Evolutionary conservation across 2,888 invertebrate genomes (phyloP), one percentile per base, ranked within the genome.

Genomic region (Blera fallax): DNA sequence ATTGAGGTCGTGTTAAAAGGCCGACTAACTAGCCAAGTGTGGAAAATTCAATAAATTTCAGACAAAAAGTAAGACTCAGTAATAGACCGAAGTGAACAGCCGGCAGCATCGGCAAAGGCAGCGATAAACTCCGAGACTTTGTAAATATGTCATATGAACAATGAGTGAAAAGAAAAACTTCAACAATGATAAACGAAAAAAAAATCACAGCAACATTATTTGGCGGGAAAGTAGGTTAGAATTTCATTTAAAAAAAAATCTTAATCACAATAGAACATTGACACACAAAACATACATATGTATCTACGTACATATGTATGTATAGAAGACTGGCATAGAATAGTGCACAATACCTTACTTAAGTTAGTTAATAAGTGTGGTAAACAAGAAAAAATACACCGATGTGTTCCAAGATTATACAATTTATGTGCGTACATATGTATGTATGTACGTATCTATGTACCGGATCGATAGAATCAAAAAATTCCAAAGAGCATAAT

Each of bases 211-310:
- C 58, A 58, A 48, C 45, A 69, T 48, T 34, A 70, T 34, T 70
- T 70, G 45, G 58, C 24, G 70, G 45, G 58, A 70, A 70, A 58
- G 56, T 70, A 37, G 70, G 70, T 70, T 70, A 70, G 21, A 45
- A 34, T 70, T 70, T 70, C 45, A 70, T 11, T 24, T 24, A 27
- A 50, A 50, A 48, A 69, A 58, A 43, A 29, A 29, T 52, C 16
- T n/a, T 43, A 40, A 29, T 43, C 7, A 62, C 62, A 43, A 43
- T 29, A 62, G 29, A 43, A 32, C 48, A 48, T 45, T 45, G 16
- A 27, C 48, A 48, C 2, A 32, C 18, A 64, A 45, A 62, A n/a
- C 27, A 43, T 10, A 24, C 24, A 24, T 24, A n/a, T n/a, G n/a
- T n/a, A n/a, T n/a, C n/a, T n/a, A n/a, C n/a, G 24, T 24, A 24